Evolutionary conservation across 2,113 vertebrate genomes (phyloP).

Genomic region (Thermophis baileyi): DNA sequence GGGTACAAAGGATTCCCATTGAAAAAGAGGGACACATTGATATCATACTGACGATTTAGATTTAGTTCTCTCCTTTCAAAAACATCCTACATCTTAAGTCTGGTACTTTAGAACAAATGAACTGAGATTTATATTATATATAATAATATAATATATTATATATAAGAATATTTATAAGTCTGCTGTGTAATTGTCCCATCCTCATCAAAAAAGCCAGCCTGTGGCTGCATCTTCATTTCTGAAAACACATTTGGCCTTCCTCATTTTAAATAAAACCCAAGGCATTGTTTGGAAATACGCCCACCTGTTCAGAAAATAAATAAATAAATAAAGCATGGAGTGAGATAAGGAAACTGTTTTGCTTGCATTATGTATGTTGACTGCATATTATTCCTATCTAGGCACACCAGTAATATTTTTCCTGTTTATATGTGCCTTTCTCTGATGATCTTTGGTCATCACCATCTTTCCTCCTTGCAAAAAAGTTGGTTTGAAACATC

Average conservation of each 20-base stretch:
- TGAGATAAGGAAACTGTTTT: neutral
- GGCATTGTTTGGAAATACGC: neutral
- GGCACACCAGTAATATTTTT: neutral
- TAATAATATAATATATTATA: too few relatives aligned
- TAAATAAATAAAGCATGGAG: neutral
- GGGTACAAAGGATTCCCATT: neutral
- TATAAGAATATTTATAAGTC: neutral
- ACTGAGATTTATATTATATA: neutral
- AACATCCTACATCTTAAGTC: neutral
- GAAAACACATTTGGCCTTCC: neutral
- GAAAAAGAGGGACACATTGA: neutral
- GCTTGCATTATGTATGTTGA: neutral
- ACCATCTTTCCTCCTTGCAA: neutral
- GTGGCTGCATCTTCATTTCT: neutral
- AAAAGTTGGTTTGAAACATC: neutral
- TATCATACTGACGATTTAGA: neutral
- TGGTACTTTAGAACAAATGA: neutral
- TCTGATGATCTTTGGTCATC: neutral
- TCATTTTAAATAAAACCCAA: neutral
- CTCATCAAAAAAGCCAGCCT: neutral
- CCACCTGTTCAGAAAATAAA: neutral
- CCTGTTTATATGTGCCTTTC: neutral
- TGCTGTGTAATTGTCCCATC: neutral
- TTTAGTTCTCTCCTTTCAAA: neutral
- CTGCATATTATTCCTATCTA: neutral